Evolutionary conservation across 2,113 vertebrate species (phyloP), one percentile per base, ranked within the genome.

Genomic region (Neopipo cinnamomea): DNA sequence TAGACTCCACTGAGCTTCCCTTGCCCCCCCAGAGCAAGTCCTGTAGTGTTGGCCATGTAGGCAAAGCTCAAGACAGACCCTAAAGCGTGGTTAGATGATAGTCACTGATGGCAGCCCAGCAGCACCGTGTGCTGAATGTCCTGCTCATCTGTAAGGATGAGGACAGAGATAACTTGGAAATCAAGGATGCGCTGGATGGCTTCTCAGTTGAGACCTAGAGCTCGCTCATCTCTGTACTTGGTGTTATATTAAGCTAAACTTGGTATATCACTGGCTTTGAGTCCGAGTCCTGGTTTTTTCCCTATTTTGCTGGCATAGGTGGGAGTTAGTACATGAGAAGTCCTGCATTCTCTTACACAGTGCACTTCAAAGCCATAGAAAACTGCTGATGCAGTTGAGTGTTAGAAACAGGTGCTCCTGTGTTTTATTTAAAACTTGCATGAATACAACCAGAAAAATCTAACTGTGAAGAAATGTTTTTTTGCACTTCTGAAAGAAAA

Each of bases 61-160:
- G 16, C 44, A 78, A 20, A 70, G 3, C 75, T 67, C 21, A 2
- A 11, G 68, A 17, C 50, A 41, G 56, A 17, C 50, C 50, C 50
- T 55, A 4, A 41, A n/a, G 30, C 0, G 0, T 30, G 19, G 10
- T 23, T 23, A 23, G 18, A 2, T 33, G 33, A 33, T 50, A 4
- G 35, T 25, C 33, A 39, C 12, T 8, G 15, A 10, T 5, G 11
- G 11, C 4, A 20, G 46, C 17, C 35, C 33, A 12, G 6, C 28
- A 76, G 35, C 4, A 3, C 63, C 16, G 5, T 3, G 1, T n/a
- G 55, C 55, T 56, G 9, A 25, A 8, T 47, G 47, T 52, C 17
- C 17, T 18, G 12, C 47, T 31, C 44, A 14, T 53, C n/a, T 44
- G 50, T 24, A 8, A 22, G n/a, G 33, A 10, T 59, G 44, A 20